These are phyloP conservation scores for Rotaria sp. DNA, from an alignment of 2,888 invertebrate species.

Conservation along the genomic window DNA sequence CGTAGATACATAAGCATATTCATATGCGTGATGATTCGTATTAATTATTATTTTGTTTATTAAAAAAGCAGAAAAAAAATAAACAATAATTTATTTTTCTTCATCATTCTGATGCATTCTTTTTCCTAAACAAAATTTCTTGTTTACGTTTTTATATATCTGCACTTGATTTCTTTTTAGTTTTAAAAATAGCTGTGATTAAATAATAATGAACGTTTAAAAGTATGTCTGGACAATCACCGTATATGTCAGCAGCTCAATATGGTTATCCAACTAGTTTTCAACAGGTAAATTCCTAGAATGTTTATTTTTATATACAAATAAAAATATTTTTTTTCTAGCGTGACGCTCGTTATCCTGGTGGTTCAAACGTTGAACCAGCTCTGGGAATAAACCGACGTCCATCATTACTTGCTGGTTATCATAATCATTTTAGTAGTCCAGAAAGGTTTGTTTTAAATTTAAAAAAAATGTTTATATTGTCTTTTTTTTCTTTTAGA, in stretches of 20 bases:
- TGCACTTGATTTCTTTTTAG: not conserved
- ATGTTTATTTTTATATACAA: not conserved
- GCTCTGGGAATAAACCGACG: not conserved
- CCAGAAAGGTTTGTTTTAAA: not conserved
- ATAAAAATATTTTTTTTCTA: not conserved
- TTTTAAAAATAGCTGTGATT: not conserved
- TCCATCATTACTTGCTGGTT: not conserved
- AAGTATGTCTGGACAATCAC: constrained; percentile 19
- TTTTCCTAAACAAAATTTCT: not conserved
- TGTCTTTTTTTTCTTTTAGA: not conserved
- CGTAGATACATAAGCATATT: constrained; percentile 8
- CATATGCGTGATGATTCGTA: not conserved
- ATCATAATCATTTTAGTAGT: not conserved
- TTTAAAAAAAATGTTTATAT: not conserved
- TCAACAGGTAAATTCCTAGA: not conserved
- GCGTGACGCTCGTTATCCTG: not conserved
- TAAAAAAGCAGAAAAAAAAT: not conserved
- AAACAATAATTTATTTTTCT: not conserved
- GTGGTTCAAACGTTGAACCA: not conserved
- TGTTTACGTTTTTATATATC: not conserved
- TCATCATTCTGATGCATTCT: not conserved
- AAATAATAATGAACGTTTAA: not conserved
- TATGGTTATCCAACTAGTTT: not conserved
- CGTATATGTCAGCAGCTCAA: not conserved
- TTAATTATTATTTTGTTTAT: constrained; percentile 1